Evolutionary conservation across 2,888 invertebrate species (phyloP), one percentile per base, ranked within the genome.

Genomic region (Drosophila paramelanica): DNA sequence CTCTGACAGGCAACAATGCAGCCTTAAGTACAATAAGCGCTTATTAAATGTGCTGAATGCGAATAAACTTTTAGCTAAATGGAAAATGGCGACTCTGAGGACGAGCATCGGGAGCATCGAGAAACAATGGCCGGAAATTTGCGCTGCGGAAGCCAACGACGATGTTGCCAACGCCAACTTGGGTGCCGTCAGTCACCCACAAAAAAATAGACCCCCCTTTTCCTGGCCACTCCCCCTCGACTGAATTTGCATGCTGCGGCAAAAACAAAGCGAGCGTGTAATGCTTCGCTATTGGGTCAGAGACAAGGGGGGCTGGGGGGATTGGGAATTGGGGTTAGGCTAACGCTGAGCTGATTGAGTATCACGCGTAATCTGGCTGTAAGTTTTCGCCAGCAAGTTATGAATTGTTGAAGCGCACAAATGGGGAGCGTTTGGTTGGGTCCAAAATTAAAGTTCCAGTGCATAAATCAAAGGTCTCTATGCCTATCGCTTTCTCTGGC

Each of bases 1-100:
- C 67, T 62, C 68, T 23, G 59, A 67, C 62, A 56, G 67, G 56
- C 77, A 76, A 88, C 86, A 88, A 79, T 82, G 74, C 58, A 58
- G 76, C 64, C 73, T 82, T 83, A 81, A 81, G 81, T 78, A 88
- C 89, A 88, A 86, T 87, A 83, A 88, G 87, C 81, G 79, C 79
- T 88, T 88, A 89, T 87, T 88, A 88, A 85, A 83, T 84, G 74
- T 70, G 79, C 81, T 71, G 84, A 79, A 81, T 86, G 81, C 77
- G 84, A 88, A 83, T 87, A 87, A 88, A 88, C 45, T 73, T 85
- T 88, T 77, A 74, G 84, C 74, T 72, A 76, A 85, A 83, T 88
- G 77, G 73, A 83, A 88, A 84, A 83, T 78, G 84, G 73, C 88
- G 73, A 67, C 50, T 50, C 56, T 45, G 53, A 67, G 64, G 66